Base-by-base conservation (phyloP, 2,797 vertebrate genomes). In the Pygocentrus nattereri region DNA sequence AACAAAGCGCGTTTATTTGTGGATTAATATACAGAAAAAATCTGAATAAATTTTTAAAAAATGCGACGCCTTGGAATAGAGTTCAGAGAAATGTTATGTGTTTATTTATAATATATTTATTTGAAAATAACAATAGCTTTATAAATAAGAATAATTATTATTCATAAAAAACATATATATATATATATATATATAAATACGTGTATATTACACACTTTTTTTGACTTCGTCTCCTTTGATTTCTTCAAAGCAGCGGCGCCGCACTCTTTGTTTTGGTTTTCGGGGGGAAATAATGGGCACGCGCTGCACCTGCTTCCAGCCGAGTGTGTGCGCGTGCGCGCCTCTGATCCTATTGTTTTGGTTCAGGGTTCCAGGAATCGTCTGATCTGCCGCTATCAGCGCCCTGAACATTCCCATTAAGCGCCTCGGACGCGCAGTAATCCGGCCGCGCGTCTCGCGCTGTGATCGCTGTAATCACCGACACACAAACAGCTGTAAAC, bases 291-390 rank as follows among this genome's bases (percentile, higher is more conserved):
- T 82, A 92, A 88, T 90, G 68, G 82, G 15, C 78, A 73, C 79
- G 69, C 90, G 88, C 88, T 85, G 90, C 91, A 93, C 91, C 91
- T 93, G 93, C 90, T 84, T 84, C 85, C n/a, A 71, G 78, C 78
- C 88, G 87, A 87, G 50, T 71, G 25, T 5, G 50, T 41, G 49
- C 65, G 38, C 76, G 44, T 54, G 27, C 21, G 30, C 15, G 30
- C 11, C n/a, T 56, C 54, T 56, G 54, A 56, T 25, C 30, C 27
- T 27, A 30, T 34, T 64, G 61, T 64, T 64, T 64, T 31, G 61
- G 15, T 64, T 64, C 15, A 31, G 16, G 27, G 21, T 64, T 64
- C 61, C 30, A 34, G 61, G 61, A 64, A 64, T 3, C 61, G 30
- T 27, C 15, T 13, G 58, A 59, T 59, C 54, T 6, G 49, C 50